Evolutionary conservation across 2,797 vertebrate genomes (phyloP).

Genomic region (Esox lucius): DNA sequence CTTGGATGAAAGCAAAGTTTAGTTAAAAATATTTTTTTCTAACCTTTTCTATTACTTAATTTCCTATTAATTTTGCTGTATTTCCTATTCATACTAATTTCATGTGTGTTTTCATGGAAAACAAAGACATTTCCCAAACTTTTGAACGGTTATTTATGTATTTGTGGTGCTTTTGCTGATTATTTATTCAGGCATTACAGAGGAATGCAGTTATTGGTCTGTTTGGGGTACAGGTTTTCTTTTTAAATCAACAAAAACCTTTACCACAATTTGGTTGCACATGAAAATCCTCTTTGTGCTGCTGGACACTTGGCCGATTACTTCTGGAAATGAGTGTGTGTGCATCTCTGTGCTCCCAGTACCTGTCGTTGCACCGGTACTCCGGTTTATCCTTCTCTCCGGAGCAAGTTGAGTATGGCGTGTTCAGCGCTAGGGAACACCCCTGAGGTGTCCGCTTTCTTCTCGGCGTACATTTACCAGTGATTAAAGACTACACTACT

Average conservation of each 20-base stretch:
- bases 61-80: too few species aligned
- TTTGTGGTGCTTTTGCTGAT: constrained; percentile 15
- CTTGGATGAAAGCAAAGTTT: too few species aligned
- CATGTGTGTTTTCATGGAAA: too few species aligned
- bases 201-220: neutral
- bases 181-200: constrained; percentile 19
- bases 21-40: too few species aligned
- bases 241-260: too few species aligned
- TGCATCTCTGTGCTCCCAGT: neutral
- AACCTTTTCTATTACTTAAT: too few species aligned
- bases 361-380: constrained; percentile 57
- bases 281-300: neutral
- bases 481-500: constrained; percentile 70
- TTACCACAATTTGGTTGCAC: too few species aligned
- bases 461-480: constrained; percentile 64
- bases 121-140: too few species aligned
- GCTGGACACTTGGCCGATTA: neutral
- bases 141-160: too few species aligned
- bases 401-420: constrained; percentile 52
- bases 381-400: constrained; percentile 56
- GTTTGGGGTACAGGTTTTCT: neutral
- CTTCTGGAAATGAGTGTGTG: constrained; percentile 38
- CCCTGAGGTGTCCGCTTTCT: constrained; percentile 56
- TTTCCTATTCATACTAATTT: too few species aligned
- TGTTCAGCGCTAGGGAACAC: constrained; percentile 46